Percentiles rank a stretch among this genome's conserved stretches.
phyloP scores from a whole-genome alignment of 2,113 vertebrate species.

The Cyprinodon brontotheroides region DNA sequence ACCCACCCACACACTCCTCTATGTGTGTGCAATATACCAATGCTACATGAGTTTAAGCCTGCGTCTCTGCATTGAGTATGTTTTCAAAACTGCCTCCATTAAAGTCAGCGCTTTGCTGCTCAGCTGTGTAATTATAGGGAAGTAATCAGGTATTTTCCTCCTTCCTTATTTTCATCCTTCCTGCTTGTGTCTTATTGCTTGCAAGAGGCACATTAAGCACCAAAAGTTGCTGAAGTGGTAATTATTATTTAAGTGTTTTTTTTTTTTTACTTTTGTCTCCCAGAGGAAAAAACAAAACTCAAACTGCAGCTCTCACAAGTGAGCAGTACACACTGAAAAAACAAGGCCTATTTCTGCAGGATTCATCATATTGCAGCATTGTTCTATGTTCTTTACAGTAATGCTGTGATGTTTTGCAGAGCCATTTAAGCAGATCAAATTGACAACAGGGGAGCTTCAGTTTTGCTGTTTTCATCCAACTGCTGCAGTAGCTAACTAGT shows the following conservation, averaged over 20 bases:
- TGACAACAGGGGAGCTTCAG: slow-evolving; percentile 42
- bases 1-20: no score
- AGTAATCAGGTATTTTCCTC: background rate
- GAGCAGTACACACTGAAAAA: slow-evolving; percentile 11
- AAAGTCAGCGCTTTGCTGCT: background rate
- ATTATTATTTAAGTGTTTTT: slow-evolving; percentile 18
- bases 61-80: no score
- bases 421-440: slow-evolving; percentile 35
- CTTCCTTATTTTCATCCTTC: background rate
- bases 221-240: slow-evolving; percentile 30
- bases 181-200: slow-evolving; percentile 41
- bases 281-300: background rate
- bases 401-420: slow-evolving; percentile 31
- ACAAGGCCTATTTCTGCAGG: background rate
- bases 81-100: no score
- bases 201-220: slow-evolving; percentile 49
- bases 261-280: slow-evolving; percentile 16
- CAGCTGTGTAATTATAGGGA: background rate
- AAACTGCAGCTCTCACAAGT: background rate
- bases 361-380: slow-evolving; percentile 12
- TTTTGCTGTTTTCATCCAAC: slow-evolving; percentile 26
- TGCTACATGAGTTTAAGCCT: no score
- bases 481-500: slow-evolving; percentile 20
- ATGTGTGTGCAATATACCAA: no score
- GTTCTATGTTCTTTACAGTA: slow-evolving; percentile 9